Evolutionary conservation across 2,888 invertebrate species (phyloP).

Genomic region (Aleiodes leptofemur): DNA sequence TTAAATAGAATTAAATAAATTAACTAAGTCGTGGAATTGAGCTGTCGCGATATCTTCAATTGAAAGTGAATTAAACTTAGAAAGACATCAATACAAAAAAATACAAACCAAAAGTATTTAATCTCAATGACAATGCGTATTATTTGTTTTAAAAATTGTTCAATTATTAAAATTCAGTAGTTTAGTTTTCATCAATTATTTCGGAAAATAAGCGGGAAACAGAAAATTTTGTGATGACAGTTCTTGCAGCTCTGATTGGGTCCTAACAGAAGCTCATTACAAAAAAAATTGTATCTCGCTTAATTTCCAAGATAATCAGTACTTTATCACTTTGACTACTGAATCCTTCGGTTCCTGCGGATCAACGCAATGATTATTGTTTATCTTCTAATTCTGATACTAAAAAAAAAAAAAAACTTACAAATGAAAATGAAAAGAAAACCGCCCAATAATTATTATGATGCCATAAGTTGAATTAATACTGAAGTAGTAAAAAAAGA

Average conservation of each 20-base stretch:
- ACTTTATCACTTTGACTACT: too few relatives aligned
- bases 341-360: background rate
- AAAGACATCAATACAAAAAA: constrained; percentile 21
- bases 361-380: constrained; percentile 3
- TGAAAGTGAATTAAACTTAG: constrained; percentile 44
- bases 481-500: constrained; percentile 25
- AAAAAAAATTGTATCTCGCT: too few relatives aligned
- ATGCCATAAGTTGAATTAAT: constrained; percentile 30
- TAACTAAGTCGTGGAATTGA: background rate
- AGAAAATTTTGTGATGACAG: too few relatives aligned
- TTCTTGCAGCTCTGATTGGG: too few relatives aligned
- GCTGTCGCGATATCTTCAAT: constrained; percentile 5
- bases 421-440: constrained; percentile 34
- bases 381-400: background rate
- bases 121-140: constrained; percentile 17
- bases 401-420: constrained; percentile 3
- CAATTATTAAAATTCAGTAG: background rate
- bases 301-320: too few relatives aligned
- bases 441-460: constrained; percentile 30
- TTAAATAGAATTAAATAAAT: constrained; percentile 31
- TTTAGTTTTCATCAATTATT: too few relatives aligned
- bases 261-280: too few relatives aligned
- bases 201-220: too few relatives aligned
- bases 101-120: background rate
- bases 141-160: constrained; percentile 12